phyloP scores from a whole-genome alignment of 2,797 vertebrate species.

The Podarcis siculus region DNA sequence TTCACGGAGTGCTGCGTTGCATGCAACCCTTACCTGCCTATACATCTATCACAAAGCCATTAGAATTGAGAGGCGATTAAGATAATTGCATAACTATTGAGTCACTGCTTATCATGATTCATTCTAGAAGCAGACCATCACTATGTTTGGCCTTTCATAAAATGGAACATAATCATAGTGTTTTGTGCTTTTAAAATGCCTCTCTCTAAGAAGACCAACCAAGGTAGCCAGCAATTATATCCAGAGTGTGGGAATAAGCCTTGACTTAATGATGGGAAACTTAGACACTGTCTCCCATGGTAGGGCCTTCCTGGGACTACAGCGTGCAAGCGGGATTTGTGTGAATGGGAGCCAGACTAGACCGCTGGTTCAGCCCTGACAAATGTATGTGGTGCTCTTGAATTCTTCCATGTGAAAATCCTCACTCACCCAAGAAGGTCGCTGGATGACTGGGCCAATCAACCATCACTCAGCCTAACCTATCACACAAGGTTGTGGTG shows the following conservation, averaged over 20 bases:
- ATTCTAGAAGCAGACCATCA: neutral
- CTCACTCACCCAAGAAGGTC: neutral
- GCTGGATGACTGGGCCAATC: too few relatives aligned
- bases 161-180: conserved; percentile 24
- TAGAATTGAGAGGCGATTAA: neutral
- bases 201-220: conserved; percentile 14
- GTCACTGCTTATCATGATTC: conserved; percentile 17
- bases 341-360: neutral
- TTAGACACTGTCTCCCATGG: neutral
- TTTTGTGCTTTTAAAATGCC: conserved; percentile 16
- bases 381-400: accelerated
- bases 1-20: too few relatives aligned
- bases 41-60: conserved; percentile 6
- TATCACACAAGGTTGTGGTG: too few relatives aligned
- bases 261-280: conserved; percentile 7
- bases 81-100: conserved; percentile 1
- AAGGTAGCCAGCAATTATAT: neutral
- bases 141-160: conserved; percentile 5
- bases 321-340: conserved; percentile 10
- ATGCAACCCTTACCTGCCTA: neutral
- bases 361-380: neutral
- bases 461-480: too few relatives aligned
- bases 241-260: neutral
- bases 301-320: neutral
- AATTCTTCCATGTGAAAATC: neutral